Evolutionary conservation across 2,888 invertebrate species (phyloP).

Genomic region (Lordiphosa fenestrarum): DNA sequence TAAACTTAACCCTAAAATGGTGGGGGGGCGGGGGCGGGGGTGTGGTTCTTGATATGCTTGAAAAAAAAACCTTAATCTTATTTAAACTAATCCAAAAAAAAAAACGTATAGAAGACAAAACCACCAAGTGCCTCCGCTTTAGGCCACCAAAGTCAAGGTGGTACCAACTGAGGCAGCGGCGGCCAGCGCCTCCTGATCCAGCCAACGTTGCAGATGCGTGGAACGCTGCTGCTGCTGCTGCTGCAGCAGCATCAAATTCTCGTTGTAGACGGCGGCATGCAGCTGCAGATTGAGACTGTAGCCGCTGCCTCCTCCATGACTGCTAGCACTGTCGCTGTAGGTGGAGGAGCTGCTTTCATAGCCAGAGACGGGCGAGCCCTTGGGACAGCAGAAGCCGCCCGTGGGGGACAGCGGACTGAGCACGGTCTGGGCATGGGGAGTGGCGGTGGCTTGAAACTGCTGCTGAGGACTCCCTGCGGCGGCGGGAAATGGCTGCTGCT

Average conservation of each 20-base stretch:
- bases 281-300: constrained; percentile 82
- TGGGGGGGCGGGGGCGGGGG: no score
- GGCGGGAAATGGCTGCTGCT: constrained; percentile 65
- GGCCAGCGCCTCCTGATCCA: constrained; percentile 81
- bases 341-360: constrained; percentile 80
- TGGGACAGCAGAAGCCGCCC: constrained; percentile 79
- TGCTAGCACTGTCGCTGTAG: constrained; percentile 76
- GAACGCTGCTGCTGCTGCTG: constrained; percentile 35
- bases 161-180: constrained; percentile 25
- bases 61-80: constrained; percentile 25
- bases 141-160: constrained; percentile 56
- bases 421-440: constrained; percentile 48
- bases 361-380: constrained; percentile 79
- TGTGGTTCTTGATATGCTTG: constrained; percentile 47
- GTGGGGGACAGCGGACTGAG: constrained; percentile 73
- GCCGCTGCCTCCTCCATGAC: constrained; percentile 15
- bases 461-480: constrained; percentile 68
- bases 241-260: constrained; percentile 77
- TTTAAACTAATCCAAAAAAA: constrained; percentile 28
- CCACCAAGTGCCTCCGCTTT: constrained; percentile 13
- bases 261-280: constrained; percentile 82
- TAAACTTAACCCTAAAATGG: constrained; percentile 16
- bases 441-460: constrained; percentile 63
- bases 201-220: constrained; percentile 82
- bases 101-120: background rate